Base-by-base conservation (phyloP, 2,888 invertebrate genomes). In the Phania funesta region DNA sequence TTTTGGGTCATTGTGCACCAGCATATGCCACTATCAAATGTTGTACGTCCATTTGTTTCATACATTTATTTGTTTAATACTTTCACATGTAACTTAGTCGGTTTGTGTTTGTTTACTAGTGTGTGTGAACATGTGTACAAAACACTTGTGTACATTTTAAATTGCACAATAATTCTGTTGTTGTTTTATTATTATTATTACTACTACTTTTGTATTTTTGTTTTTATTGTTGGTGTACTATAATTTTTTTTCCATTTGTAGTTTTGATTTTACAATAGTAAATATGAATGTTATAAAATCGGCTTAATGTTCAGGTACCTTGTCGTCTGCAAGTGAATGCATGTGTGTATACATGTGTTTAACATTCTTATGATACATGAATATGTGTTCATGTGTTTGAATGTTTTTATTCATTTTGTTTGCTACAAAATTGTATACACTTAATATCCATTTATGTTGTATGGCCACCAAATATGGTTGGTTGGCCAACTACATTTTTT, bases 391-490 rank as follows among this genome's bases (percentile, higher is more conserved):
- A n/a, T 48, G n/a, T 0, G 8, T 26, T 1, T 41, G 4, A 22
- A 64, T 8, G 24, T 41, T 8, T 62, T n/a, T 52, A 18, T 44
- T 44, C 26, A 13, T 54, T 56, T 75, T 48, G 46, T 44, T 35
- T 35, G 68, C 44, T 29, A 24, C 44, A 65, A 24, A 64, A 76
- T 54, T 41, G 35, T 65, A 67, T 60, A 32, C 60, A 73, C 65
- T 77, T 81, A 76, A 76, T 77, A 64, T 41, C 20, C 54, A 67
- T 81, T 80, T 76, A 60, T 71, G 54, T 60, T 70, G 68, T 46
- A 81, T 67, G 73, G 62, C 76, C 76, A 81, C 73, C 76, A 81
- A 81, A 62, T 46, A 73, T 56, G 67, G 46, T 52, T 56, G 67
- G 46, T 52, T 62, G 67, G 60, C 32, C 62, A 73, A 50, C 3